These are phyloP conservation scores for Oreochromis grahami DNA, from an alignment of 2,797 vertebrate genomes.

Conservation along the genomic window DNA sequence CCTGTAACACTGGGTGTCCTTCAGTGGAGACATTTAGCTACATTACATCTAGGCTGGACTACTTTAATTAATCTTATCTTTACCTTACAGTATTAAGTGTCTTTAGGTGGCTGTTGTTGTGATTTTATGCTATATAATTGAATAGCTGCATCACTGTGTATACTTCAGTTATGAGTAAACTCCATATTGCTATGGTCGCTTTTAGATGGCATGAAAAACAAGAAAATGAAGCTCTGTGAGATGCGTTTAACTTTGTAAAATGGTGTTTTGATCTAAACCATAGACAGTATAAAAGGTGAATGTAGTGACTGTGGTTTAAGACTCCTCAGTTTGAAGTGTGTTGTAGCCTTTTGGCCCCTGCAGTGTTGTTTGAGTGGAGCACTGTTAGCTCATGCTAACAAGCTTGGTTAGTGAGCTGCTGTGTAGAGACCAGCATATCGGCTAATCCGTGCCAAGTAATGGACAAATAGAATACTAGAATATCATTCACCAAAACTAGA, in stretches of 20 bases:
- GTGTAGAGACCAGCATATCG: no score
- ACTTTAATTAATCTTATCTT: background rate
- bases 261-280: background rate
- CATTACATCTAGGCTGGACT: background rate
- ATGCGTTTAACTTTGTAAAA: accelerated
- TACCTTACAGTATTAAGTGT: background rate
- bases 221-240: background rate
- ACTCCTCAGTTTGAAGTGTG: no score
- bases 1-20: background rate
- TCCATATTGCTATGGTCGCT: accelerated
- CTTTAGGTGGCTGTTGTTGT: background rate
- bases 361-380: no score
- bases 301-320: no score
- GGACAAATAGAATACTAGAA: no score
- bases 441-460: no score
- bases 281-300: no score
- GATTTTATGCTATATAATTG: background rate
- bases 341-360: no score
- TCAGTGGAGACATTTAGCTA: background rate
- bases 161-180: background rate
- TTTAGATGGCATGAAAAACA: background rate
- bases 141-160: background rate
- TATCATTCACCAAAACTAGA: no score
- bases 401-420: no score
- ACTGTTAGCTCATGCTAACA: no score